Percentiles rank a stretch among this genome's conserved stretches.
Conservation (phyloP, 1,140 invertebrate genomes). For the Caenorhabditis latens region DNA sequence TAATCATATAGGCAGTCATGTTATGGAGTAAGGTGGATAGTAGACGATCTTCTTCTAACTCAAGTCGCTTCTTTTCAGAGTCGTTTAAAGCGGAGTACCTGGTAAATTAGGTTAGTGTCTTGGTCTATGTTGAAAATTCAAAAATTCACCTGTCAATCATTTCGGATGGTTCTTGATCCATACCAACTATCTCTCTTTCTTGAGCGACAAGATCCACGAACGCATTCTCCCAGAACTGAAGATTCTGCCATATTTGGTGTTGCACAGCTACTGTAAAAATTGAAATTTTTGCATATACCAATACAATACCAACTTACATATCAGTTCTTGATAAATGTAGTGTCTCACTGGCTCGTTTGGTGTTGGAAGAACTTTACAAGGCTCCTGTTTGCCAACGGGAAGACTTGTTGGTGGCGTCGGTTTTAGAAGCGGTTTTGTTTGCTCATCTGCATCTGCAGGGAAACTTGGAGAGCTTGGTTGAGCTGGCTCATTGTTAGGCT, state of each 20-base stretch:
- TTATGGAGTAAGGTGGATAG: conserved; percentile 96
- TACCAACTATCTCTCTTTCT: conserved; percentile 97
- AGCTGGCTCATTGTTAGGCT: conserved; percentile 51
- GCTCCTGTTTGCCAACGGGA: conserved; percentile 50
- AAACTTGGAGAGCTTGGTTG: conserved; percentile 26
- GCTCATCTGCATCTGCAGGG: conserved; percentile 3
- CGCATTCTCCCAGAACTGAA: conserved; percentile 99
- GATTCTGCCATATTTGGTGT: conserved; percentile 95
- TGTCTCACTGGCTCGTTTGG: conserved; percentile 65
- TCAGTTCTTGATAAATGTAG: conserved; percentile 72
- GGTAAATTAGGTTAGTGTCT: not conserved
- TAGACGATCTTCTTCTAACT: conserved; percentile 96
- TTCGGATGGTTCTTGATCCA: conserved; percentile 98
- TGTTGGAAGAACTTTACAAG: conserved; percentile 51
- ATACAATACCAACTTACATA: conserved; percentile 60
- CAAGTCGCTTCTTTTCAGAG: conserved; percentile 92
- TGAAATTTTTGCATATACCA: conserved; percentile 11
- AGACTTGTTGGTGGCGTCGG: conserved; percentile 43
- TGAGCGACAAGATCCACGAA: conserved; percentile 98
- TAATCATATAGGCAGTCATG: conserved; percentile 93
- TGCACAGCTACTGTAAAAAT: conserved; percentile 78
- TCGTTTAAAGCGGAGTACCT: conserved; percentile 91
- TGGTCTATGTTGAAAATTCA: too few relatives aligned
- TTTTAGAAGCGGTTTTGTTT: not conserved
- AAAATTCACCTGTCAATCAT: conserved; percentile 90